Evolutionary conservation across 2,888 invertebrate genomes (phyloP).

Genomic region (Myopa testacea): DNA sequence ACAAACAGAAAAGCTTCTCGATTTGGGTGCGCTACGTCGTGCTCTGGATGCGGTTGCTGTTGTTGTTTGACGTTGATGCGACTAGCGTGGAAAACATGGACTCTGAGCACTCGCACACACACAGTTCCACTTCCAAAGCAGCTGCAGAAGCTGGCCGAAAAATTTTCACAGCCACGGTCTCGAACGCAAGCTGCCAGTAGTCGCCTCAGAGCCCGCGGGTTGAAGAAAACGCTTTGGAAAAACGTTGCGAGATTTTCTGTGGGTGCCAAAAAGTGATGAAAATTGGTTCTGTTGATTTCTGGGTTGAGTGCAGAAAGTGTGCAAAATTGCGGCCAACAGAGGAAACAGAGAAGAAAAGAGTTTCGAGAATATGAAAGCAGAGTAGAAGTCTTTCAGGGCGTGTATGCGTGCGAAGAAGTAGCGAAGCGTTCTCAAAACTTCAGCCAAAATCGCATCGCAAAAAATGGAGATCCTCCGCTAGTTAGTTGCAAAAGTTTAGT

Average conservation of each 20-base stretch:
- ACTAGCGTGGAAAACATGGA: constrained; percentile 17
- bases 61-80: constrained; percentile 9
- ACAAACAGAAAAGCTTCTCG: background rate
- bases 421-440: too few relatives aligned
- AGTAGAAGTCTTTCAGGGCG: background rate
- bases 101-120: background rate
- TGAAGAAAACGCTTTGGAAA: constrained; percentile 69
- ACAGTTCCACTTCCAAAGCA: background rate
- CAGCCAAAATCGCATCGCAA: too few relatives aligned
- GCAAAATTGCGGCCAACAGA: background rate
- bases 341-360: background rate
- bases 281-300: background rate
- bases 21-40: constrained; percentile 45
- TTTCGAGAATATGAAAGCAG: background rate
- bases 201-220: constrained; percentile 70
- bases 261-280: constrained; percentile 24
- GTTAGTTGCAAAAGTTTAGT: background rate
- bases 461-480: background rate
- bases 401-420: background rate
- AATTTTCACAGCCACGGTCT: constrained; percentile 45
- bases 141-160: constrained; percentile 17
- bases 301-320: constrained; percentile 6
- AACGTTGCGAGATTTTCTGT: constrained; percentile 61
- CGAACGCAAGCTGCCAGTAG: constrained; percentile 60
- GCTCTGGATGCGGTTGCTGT: constrained; percentile 36